Evolutionary conservation across 2,113 vertebrate species (phyloP), one percentile per base, ranked within the genome.

Genomic region (Loxodonta africana): DNA sequence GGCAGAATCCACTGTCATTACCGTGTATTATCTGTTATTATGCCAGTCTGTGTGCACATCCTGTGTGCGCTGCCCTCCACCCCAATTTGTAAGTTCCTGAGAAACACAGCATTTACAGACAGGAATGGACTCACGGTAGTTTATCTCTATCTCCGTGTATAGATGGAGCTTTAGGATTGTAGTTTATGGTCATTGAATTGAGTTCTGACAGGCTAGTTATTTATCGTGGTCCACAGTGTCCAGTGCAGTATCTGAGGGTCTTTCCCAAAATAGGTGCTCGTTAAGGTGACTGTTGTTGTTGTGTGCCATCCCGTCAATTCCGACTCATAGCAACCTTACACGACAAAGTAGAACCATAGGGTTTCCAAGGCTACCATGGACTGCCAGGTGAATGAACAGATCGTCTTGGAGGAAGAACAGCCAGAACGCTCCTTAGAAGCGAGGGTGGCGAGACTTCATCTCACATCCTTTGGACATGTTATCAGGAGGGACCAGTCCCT

Each of bases 181-280:
- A 23, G 23, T 57, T 91, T 93, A 51, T 78, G 67, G 57, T 44
- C 90, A 95, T 5, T 77, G 26, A 81, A 9, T 94, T 94, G 92
- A 82, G 51, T 57, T 73, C 23, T 30, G 67, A 0, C 83, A 60
- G 67, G 21, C n/a, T 51, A 0, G 30, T 88, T 84, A 83, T 76
- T 97, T 73, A 80, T 80, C 67, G 62, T 37, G 20, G 37, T 67
- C 87, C 57, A 1, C 21, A 28, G 1, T 12, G 20, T 81, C 21
- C 41, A 23, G 51, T 3, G 26, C n/a, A 60, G 41, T 44, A 23
- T 76, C 14, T 28, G 63, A 76, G 21, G 67, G 48, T 51, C 28
- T 95, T 89, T 23, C 44, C 30, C 77, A 53, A 83, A 83, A 17
- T n/a, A 65, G 30, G 14, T 67, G 91, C 90, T 86, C 63, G 53